Evolutionary conservation across 2,797 vertebrate species (phyloP), one percentile per base, ranked within the genome.

Genomic region (Setipinna tenuifilis): DNA sequence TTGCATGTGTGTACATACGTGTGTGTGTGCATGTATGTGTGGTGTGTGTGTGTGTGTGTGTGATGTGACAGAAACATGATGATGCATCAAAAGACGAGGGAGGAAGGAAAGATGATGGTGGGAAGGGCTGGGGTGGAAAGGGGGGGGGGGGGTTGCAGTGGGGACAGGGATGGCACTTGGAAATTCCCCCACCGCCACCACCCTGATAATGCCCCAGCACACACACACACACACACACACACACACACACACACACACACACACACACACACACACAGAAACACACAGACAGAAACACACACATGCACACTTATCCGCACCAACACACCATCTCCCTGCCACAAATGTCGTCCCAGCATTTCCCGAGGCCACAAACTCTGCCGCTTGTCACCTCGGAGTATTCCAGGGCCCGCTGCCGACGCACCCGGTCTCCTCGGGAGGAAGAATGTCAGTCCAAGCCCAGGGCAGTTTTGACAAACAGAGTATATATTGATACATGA

Each of bases 401-500:
- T 97, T 97, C 96, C 94, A 94, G 95, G 96, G 71, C 71, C 94
- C 97, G 96, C 96, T 97, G 50, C 50, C 50, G 14, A 98, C 98
- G 97, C 96, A 97, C 96, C 97, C 96, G 96, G 97, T 31, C 94
- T 95, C 94, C 94, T 93, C 91, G 88, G 93, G 94, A 94, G 92
- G 82, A 93, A 98, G 98, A 99, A 99, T 99, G 98, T 99, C 98
- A 99, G 96, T 95, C 96, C 96, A 96, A 95, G 98, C 98, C 98
- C 94, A 96, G 97, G 98, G 98, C 98, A 98, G 98, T 99, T 99
- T 99, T 99, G 98, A 99, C 98, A 99, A 99, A 99, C 98, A 99
- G 98, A 99, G 98, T 99, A 99, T 99, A 99, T 99, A 99, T 99
- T 99, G 98, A 99, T 99, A 99, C 98, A 98, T 99, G 98, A 99